phyloP scores from a whole-genome alignment of 2,888 invertebrate genomes.

The Criorhina ranunculi region DNA sequence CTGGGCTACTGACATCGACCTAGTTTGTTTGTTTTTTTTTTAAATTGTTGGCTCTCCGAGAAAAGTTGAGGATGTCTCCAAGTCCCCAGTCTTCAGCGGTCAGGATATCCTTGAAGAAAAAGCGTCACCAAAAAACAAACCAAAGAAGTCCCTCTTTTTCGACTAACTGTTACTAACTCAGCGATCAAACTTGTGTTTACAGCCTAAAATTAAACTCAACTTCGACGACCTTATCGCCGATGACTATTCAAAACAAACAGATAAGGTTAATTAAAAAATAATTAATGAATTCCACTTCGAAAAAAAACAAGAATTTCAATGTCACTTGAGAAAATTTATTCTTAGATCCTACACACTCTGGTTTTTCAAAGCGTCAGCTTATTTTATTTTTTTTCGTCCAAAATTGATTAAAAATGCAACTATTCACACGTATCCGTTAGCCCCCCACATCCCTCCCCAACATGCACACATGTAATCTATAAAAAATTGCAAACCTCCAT shows the following conservation, averaged over 20 bases:
- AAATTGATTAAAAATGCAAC: constrained; percentile 43
- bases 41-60: too few relatives aligned
- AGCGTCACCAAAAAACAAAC: too few relatives aligned
- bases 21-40: too few relatives aligned
- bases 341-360: constrained; percentile 19
- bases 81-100: too few relatives aligned
- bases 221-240: neutral
- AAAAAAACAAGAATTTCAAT: constrained; percentile 8
- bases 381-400: constrained; percentile 23
- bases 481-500: constrained; percentile 22
- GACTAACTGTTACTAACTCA: too few relatives aligned
- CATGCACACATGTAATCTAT: constrained; percentile 5
- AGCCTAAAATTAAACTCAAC: neutral
- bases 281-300: neutral
- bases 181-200: neutral
- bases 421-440: neutral
- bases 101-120: too few relatives aligned
- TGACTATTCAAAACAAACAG: constrained; percentile 8
- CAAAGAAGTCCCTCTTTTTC: too few relatives aligned
- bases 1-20: too few relatives aligned
- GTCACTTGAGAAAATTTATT: constrained; percentile 12
- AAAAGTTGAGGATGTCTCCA: too few relatives aligned
- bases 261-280: constrained; percentile 5
- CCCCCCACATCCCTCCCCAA: neutral
- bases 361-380: neutral